These are phyloP conservation scores for Porites lutea DNA, from an alignment of 64 coral and sea anemone genomes.

Conservation along the genomic window DNA sequence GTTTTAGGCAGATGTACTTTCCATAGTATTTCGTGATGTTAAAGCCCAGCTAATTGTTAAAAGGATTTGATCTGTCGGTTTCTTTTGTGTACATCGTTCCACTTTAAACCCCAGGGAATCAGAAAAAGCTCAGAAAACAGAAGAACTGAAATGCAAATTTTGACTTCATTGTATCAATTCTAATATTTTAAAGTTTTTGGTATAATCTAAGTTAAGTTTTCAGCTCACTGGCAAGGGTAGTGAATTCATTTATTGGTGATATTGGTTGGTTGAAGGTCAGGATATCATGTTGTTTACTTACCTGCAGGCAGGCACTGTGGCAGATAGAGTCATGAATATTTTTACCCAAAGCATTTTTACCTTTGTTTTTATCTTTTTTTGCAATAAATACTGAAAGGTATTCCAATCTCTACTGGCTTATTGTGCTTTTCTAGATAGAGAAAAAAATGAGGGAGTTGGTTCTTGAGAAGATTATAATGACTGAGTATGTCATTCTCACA, in stretches of 20 bases:
- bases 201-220: no score
- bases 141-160: neutral
- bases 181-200: no score
- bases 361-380: neutral
- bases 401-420: no score
- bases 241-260: neutral
- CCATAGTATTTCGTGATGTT: neutral
- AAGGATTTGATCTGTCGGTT: neutral
- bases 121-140: neutral
- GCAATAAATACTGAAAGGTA: neutral
- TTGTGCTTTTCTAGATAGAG: no score
- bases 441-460: no score
- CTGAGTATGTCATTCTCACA: no score
- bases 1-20: neutral
- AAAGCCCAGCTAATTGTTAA: neutral
- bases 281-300: no score
- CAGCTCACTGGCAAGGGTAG: no score
- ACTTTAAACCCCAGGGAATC: slow-evolving; percentile 29
- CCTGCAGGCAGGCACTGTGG: no score
- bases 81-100: slow-evolving; percentile 18
- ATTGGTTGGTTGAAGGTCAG: neutral
- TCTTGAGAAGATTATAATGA: no score
- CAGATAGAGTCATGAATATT: no score
- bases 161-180: neutral
- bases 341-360: no score